Evolutionary conservation across 2,113 vertebrate genomes (phyloP), one percentile per base, ranked within the genome.

Genomic region (Calidris pugnax): DNA sequence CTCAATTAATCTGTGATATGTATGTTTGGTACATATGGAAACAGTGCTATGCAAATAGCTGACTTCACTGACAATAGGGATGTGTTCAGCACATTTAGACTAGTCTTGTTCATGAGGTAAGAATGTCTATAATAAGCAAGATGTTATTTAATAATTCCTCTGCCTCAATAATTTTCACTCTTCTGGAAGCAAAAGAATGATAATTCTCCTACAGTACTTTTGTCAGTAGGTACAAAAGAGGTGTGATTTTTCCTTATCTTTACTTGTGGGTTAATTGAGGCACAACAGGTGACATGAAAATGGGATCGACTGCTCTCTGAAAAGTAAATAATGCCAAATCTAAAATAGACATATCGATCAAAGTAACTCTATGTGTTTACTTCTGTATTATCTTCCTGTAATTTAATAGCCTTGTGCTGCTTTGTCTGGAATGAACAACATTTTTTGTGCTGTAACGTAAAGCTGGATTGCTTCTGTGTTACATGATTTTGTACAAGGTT

Each of bases 1-100:
- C 12, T 60, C 33, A 68, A 2, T 10, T 35, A 3, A 14, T 57
- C 73, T 59, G 41, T 63, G 14, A 16, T 51, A 19, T 1, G 7
- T 39, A 55, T 14, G 12, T 82, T 68, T 51, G n/a, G 21, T 71
- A 4, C 23, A 9, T 69, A 28, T 55, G 19, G 50, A 64, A 91
- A 76, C 12, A 59, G 21, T 22, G 11, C n/a, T 35, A 28, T 32
- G 43, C 48, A 48, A 82, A 76, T 7, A 86, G 24, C 43, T 84
- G 82, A 73, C 72, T 82, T 55, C 30, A 48, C 53, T 2, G 1
- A 60, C 1, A 0, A 0, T 1, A 80, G 55, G 15, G 59, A 20
- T 12, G 45, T 37, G 17, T 66, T 84, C 59, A 71, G 27, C 51
- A 45, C 30, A 62, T 86, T 80, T 41, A n/a, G 7, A 55, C 43